Percentiles rank a stretch among this genome's conserved stretches.
phyloP scores from a whole-genome alignment of 2,888 invertebrate species.

The Epinotia bilunana region DNA sequence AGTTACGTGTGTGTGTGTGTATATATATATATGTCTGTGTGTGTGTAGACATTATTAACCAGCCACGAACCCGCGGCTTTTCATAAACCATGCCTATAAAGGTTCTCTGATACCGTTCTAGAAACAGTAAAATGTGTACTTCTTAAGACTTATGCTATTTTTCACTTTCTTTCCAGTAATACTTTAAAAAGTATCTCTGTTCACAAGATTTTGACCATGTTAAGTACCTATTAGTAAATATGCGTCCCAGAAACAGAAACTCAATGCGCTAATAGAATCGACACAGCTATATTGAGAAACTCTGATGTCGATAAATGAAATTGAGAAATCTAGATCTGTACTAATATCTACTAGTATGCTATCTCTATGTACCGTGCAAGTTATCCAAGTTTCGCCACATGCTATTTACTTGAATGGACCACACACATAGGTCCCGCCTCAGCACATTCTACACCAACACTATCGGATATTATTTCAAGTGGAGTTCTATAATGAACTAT shows the following conservation, averaged over 20 bases:
- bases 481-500: background rate
- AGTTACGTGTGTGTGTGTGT: too few species aligned
- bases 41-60: too few species aligned
- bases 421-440: constrained; percentile 6
- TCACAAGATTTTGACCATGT: too few species aligned
- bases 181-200: too few species aligned
- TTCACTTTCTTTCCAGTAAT: too few species aligned
- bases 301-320: background rate
- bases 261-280: background rate
- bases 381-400: background rate
- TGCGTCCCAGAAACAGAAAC: background rate
- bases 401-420: constrained; percentile 3
- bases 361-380: background rate
- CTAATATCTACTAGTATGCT: background rate
- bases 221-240: too few species aligned
- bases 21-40: too few species aligned
- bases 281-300: background rate
- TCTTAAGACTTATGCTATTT: too few species aligned
- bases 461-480: constrained; percentile 1
- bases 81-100: too few species aligned
- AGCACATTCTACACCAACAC: constrained; percentile 17
- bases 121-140: too few species aligned
- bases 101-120: too few species aligned
- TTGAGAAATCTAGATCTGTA: background rate
- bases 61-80: too few species aligned